Percentiles rank a stretch among this genome's conserved stretches.
These are phyloP conservation scores for Sphenodon punctatus DNA, from an alignment of 2,797 vertebrate genomes.

Conservation along the genomic window DNA sequence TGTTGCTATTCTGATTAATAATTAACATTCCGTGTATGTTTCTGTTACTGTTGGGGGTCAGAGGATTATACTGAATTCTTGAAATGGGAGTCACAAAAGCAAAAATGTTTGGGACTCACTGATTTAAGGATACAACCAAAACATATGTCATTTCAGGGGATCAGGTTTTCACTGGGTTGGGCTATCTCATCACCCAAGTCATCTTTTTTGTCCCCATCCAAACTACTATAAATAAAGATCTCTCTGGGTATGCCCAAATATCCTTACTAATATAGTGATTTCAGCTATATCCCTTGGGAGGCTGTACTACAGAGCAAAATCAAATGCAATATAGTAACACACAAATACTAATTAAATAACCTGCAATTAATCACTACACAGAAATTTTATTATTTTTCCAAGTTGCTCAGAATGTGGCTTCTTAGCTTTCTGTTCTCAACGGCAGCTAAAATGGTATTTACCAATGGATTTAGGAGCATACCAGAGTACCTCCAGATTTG, in stretches of 20 bases:
- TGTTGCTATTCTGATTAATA: too few species aligned
- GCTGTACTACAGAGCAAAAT: not conserved
- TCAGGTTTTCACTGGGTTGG: too few species aligned
- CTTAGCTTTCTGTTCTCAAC: slow-evolving; percentile 37
- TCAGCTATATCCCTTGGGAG: not conserved
- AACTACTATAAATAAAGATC: not conserved
- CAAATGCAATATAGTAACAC: not conserved
- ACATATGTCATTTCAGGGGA: too few species aligned
- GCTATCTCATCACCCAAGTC: too few species aligned
- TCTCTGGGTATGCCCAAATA: not conserved
- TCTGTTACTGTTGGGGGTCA: too few species aligned
- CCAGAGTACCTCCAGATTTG: not conserved
- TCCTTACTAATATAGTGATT: not conserved
- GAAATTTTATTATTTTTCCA: not conserved
- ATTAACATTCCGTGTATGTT: too few species aligned
- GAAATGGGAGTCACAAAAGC: too few species aligned
- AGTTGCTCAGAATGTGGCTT: slow-evolving; percentile 42
- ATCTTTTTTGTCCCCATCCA: too few species aligned
- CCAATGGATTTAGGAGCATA: slow-evolving; percentile 43
- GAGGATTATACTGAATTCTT: too few species aligned
- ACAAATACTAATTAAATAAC: not conserved
- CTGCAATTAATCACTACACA: slow-evolving; percentile 12
- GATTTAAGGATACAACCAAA: too few species aligned
- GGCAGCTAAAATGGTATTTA: slow-evolving; percentile 52
- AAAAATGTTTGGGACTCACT: too few species aligned